Conservation (phyloP, 2,888 invertebrate species). For the Chaetogeoica ovagalla region DNA sequence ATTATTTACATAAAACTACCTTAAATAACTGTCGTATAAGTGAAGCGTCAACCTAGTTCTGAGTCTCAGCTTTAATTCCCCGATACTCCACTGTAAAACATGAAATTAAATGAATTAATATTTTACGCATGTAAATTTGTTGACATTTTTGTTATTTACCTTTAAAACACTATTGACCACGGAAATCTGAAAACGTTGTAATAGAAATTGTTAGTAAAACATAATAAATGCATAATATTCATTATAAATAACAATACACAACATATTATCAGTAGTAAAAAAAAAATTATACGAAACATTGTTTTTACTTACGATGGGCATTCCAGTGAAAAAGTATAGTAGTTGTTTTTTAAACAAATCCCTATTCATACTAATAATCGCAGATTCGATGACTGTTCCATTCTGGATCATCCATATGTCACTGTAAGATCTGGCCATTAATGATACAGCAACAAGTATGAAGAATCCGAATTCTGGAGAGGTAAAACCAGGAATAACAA, state of each 20-base stretch:
- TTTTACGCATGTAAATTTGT: neutral
- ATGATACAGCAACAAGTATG: slow-evolving; percentile 73
- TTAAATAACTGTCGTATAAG: slow-evolving; percentile 88
- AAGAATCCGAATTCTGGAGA: slow-evolving; percentile 76
- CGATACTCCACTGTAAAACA: slow-evolving; percentile 78
- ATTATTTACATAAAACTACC: slow-evolving; percentile 66
- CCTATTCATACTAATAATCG: slow-evolving; percentile 87
- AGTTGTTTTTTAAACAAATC: slow-evolving; percentile 75
- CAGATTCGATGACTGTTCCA: slow-evolving; percentile 89
- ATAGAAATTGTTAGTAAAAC: slow-evolving; percentile 13
- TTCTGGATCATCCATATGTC: slow-evolving; percentile 98
- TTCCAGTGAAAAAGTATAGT: slow-evolving; percentile 76
- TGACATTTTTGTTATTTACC: slow-evolving; percentile 59
- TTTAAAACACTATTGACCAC: slow-evolving; percentile 91
- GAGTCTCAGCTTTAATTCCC: slow-evolving; percentile 87
- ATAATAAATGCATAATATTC: slow-evolving; percentile 5
- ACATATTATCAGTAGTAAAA: neutral
- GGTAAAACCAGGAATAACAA: slow-evolving; percentile 79
- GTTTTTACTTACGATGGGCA: slow-evolving; percentile 75
- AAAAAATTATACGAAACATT: slow-evolving; percentile 22
- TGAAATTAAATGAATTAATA: slow-evolving; percentile 44
- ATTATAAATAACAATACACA: slow-evolving; percentile 5
- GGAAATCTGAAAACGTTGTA: slow-evolving; percentile 71
- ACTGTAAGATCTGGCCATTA: slow-evolving; percentile 87
- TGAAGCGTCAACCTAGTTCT: slow-evolving; percentile 85